Conservation (phyloP, 2,113 vertebrate genomes). For the Bufo bufo region DNA sequence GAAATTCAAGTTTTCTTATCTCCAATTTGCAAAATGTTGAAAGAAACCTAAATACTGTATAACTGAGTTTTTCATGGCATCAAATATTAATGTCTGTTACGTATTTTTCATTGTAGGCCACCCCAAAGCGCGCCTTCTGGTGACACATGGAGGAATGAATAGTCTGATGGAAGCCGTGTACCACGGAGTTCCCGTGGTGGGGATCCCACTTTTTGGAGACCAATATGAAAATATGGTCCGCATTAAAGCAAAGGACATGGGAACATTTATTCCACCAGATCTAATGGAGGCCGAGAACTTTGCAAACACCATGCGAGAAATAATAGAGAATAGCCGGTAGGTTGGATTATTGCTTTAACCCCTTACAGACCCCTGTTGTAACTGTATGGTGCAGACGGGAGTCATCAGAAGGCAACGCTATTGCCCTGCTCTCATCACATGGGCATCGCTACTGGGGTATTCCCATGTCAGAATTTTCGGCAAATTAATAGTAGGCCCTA, state of each 20-base stretch:
- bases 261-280: slow-evolving; percentile 64
- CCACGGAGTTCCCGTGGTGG: slow-evolving; percentile 73
- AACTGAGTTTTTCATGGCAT: neutral
- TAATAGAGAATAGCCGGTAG: slow-evolving; percentile 70
- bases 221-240: slow-evolving; percentile 72
- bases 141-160: slow-evolving; percentile 76
- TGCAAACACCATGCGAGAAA: slow-evolving; percentile 63
- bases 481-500: too few species aligned
- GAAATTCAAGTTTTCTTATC: too few species aligned
- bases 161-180: slow-evolving; percentile 75
- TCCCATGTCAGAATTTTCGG: too few species aligned
- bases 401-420: too few species aligned
- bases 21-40: too few species aligned
- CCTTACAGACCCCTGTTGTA: neutral
- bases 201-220: slow-evolving; percentile 74
- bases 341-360: neutral
- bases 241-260: slow-evolving; percentile 68
- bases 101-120: slow-evolving; percentile 63
- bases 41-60: too few species aligned
- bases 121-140: slow-evolving; percentile 67
- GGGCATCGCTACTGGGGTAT: too few species aligned
- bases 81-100: neutral
- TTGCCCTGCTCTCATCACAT: too few species aligned
- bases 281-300: slow-evolving; percentile 67
- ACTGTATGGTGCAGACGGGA: too few species aligned